Evolutionary conservation across 2,888 invertebrate genomes (phyloP).

Genomic region (Proisotoma minuta): DNA sequence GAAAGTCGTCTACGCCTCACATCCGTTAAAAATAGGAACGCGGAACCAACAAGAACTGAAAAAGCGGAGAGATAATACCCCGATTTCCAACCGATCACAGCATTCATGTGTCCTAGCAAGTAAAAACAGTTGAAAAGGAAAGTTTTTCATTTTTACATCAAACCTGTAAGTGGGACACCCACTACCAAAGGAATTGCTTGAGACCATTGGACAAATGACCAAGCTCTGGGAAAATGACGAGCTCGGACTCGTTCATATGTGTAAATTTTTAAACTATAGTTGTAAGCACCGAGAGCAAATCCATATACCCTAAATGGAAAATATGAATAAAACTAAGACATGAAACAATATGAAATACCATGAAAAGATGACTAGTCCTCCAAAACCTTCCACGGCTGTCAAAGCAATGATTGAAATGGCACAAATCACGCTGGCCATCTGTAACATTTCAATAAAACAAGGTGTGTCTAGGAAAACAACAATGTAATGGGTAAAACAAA

Average conservation of each 20-base stretch:
- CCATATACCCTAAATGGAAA: no score
- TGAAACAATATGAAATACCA: constrained; percentile 30
- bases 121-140: not conserved
- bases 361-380: constrained; percentile 62
- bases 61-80: constrained; percentile 81
- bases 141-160: not conserved
- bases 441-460: constrained; percentile 8
- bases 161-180: constrained; percentile 61
- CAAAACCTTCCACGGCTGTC: constrained; percentile 60
- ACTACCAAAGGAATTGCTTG: constrained; percentile 80
- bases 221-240: constrained; percentile 77
- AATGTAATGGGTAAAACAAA: constrained; percentile 3
- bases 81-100: constrained; percentile 68
- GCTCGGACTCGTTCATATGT: constrained; percentile 80
- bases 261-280: constrained; percentile 83
- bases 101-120: constrained; percentile 70
- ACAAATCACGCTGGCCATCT: constrained; percentile 73
- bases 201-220: constrained; percentile 83
- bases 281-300: constrained; percentile 81
- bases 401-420: constrained; percentile 60
- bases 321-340: no score
- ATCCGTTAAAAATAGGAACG: constrained; percentile 75
- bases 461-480: not conserved
- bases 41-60: constrained; percentile 69
- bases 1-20: constrained; percentile 61